Evolutionary conservation across 2,797 vertebrate genomes (phyloP).

Genomic region (Okamejei kenojei): DNA sequence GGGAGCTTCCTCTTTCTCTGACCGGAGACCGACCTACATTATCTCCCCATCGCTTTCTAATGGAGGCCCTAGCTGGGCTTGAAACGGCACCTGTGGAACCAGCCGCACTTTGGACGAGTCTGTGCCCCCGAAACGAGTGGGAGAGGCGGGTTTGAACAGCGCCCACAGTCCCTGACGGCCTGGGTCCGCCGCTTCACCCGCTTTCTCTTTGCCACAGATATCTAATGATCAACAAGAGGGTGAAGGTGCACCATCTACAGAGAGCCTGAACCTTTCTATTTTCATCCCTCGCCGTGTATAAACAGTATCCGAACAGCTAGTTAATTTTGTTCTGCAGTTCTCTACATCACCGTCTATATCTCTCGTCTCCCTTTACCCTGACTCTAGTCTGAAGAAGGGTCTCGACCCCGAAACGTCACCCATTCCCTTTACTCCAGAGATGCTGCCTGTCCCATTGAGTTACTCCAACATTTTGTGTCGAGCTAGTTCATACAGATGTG

Average conservation of each 20-base stretch:
- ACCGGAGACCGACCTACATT: not conserved
- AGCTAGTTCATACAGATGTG: no score
- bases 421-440: no score
- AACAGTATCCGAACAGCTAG: not conserved
- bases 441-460: no score
- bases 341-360: no score
- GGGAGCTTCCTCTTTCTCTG: not conserved
- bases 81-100: not conserved
- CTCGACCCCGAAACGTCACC: no score
- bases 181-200: no score
- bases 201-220: not conserved
- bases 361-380: no score
- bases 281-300: not conserved
- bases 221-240: not conserved
- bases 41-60: not conserved
- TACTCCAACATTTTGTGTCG: no score
- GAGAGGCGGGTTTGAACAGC: not conserved
- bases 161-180: not conserved
- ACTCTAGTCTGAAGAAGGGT: no score
- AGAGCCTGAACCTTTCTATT: not conserved
- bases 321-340: no score
- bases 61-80: not conserved
- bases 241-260: not conserved
- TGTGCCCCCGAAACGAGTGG: not conserved
- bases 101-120: not conserved